Base-by-base conservation (phyloP, 2,113 vertebrate species). In the Ascaphus truei region DNA sequence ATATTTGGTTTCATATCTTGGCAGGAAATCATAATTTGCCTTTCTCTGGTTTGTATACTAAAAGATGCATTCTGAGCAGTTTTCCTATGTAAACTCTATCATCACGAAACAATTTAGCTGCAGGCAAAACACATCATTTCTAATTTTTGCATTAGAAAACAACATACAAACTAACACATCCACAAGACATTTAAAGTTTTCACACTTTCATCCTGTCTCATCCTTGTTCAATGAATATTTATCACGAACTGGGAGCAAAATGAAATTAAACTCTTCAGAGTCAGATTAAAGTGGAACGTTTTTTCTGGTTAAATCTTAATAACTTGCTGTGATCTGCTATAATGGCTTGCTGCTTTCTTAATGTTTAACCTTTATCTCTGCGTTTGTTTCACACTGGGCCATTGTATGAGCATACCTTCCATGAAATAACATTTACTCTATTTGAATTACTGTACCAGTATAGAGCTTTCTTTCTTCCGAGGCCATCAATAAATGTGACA, bases 151-250 rank as follows among this genome's bases (percentile, higher is more conserved):
- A 60, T 60, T 60, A 51, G 56, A 60, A 69, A 69, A 69, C 66
- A 69, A 50, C 56, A 69, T 69, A 45, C 60, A 69, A 69, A 60
- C 66, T 51, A 69, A 69, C 33, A 60, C 66, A 69, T 69, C 66
- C 66, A 69, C 56, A 52, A 69, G 66, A 69, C 66, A 69, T 69
- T 68, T 69, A 29, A 50, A 51, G 45, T 69, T 60, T 69, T 69
- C 56, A 69, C 66, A 69, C 66, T 69, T 60, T 60, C 66, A 69
- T 69, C 66, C 66, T 69, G 66, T 69, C 56, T 60, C 43, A 60
- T 60, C 37, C 56, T 23, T 39, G 23, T 31, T 69, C 41, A 16
- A 60, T 69, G 66, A 69, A 69, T 69, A 69, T 69, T 69, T 50
- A 69, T 69, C 56, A 69, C n/a, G 66, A 69, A 69, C 66, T 60